A percentile compares a stretch with the other conserved stretches of the same genome.
Evolutionary conservation across 1,140 invertebrate genomes (phyloP).

Genomic region (Papilio glaucus): DNA sequence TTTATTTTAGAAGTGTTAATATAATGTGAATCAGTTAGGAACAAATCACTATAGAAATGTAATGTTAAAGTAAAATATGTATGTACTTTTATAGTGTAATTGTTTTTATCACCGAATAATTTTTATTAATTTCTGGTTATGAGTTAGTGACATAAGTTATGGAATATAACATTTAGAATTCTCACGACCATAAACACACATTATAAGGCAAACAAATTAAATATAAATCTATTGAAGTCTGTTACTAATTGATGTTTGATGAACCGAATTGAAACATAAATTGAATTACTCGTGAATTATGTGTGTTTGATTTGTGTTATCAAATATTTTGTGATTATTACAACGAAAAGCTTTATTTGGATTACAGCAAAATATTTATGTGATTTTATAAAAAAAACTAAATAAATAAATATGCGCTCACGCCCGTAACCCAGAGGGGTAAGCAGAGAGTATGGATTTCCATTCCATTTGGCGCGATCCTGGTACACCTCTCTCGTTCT

Average conservation of each 20-base stretch:
- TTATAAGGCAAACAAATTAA: conserved; percentile 9
- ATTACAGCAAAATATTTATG: too few species aligned
- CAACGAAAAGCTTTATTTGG: too few species aligned
- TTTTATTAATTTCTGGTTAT: background rate
- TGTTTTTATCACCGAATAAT: too few species aligned
- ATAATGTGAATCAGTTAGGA: background rate
- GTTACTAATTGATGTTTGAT: conserved; percentile 1
- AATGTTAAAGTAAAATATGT: background rate
- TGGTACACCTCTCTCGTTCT: too few species aligned
- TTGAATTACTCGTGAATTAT: background rate
- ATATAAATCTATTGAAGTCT: background rate
- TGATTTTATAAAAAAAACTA: too few species aligned
- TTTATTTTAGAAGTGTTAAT: background rate
- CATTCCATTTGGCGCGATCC: too few species aligned
- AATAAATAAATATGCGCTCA: too few species aligned
- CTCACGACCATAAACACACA: background rate
- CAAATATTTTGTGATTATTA: too few species aligned
- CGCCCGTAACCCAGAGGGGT: too few species aligned
- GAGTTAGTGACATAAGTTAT: background rate
- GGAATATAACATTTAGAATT: background rate
- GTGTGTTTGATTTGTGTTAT: background rate
- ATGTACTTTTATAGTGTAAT: too few species aligned
- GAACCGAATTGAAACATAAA: background rate
- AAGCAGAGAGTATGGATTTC: too few species aligned
- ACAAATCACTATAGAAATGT: background rate